Conservation (phyloP, 1,140 invertebrate species). For the Calosoma granatense region DNA sequence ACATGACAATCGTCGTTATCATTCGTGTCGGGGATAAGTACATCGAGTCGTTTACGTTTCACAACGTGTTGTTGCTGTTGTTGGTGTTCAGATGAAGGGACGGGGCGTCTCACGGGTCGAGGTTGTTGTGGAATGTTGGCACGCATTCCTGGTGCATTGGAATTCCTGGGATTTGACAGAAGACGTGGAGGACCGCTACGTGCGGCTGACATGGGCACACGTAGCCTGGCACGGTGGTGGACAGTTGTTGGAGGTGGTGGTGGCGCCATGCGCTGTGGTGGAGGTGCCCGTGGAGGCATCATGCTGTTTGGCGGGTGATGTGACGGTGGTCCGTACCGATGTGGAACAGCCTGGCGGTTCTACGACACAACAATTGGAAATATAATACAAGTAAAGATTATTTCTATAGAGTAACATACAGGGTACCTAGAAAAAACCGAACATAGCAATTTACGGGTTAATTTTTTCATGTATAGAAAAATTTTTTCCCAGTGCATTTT, state of each 20-base stretch:
- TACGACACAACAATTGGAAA: too few relatives aligned
- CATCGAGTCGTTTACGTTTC: slow-evolving; percentile 41
- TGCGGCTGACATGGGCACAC: not conserved
- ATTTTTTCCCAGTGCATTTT: too few relatives aligned
- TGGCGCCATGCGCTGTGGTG: slow-evolving; percentile 31
- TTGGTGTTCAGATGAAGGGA: slow-evolving; percentile 21
- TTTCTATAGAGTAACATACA: too few relatives aligned
- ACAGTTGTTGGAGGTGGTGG: slow-evolving; percentile 27
- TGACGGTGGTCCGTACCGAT: not conserved
- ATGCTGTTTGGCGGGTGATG: slow-evolving; percentile 27
- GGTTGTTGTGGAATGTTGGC: slow-evolving; percentile 9
- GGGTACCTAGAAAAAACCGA: too few relatives aligned
- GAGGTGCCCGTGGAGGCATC: slow-evolving; percentile 23
- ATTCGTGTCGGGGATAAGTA: slow-evolving; percentile 45
- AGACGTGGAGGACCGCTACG: not conserved
- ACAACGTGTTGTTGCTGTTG: slow-evolving; percentile 19
- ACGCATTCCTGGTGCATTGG: not conserved
- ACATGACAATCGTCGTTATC: slow-evolving; percentile 52
- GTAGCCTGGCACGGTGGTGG: slow-evolving; percentile 8
- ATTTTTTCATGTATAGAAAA: too few relatives aligned
- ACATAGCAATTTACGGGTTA: too few relatives aligned
- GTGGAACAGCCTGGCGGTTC: too few relatives aligned
- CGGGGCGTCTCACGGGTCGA: slow-evolving; percentile 14
- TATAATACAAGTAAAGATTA: too few relatives aligned
- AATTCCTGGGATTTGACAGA: not conserved